These are phyloP conservation scores for Metopia argyrocephala DNA, from an alignment of 2,888 invertebrate species.

Conservation along the genomic window DNA sequence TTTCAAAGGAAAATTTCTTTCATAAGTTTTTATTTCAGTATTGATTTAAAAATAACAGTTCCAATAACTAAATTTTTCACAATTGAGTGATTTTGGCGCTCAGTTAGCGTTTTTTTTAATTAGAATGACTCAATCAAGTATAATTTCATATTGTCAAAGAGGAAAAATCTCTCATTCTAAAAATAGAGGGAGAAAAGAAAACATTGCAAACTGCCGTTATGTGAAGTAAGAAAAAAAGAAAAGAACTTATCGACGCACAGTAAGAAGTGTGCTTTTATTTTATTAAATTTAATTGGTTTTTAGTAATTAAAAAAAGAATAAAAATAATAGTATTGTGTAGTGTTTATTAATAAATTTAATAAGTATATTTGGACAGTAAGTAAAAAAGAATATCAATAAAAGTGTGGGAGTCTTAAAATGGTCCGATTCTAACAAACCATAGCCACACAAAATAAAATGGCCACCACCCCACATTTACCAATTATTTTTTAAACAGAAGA, in stretches of 20 bases:
- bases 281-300: slow-evolving; percentile 43
- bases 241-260: slow-evolving; percentile 12
- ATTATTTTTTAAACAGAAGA: neutral
- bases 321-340: neutral
- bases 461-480: slow-evolving; percentile 17
- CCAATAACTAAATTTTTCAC: too few species aligned
- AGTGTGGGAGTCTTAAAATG: slow-evolving; percentile 33
- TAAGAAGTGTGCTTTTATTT: slow-evolving; percentile 28
- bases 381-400: neutral
- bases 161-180: neutral
- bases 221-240: slow-evolving; percentile 26
- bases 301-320: neutral
- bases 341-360: neutral
- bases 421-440: neutral
- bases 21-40: too few species aligned
- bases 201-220: slow-evolving; percentile 40
- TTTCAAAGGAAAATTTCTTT: too few species aligned
- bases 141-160: neutral
- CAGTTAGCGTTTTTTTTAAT: neutral
- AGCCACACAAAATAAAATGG: neutral
- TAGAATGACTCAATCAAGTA: neutral
- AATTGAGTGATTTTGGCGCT: neutral
- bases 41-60: too few species aligned
- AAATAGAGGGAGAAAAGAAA: slow-evolving; percentile 8
- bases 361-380: slow-evolving; percentile 12